Evolutionary conservation across 1,140 invertebrate species (phyloP).

Genomic region (Temnothorax nylanderi): DNA sequence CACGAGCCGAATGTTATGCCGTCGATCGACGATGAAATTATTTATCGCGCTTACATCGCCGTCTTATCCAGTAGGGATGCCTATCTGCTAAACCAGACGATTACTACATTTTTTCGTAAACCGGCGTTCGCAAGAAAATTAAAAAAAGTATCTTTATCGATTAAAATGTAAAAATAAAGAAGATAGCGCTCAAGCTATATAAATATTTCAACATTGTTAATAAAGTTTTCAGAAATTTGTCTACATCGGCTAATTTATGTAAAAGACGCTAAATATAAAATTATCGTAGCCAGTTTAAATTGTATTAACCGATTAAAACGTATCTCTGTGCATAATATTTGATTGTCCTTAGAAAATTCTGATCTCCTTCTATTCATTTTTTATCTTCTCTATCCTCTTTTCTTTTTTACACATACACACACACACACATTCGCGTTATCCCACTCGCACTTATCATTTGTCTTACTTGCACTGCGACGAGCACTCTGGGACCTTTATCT

Average conservation of each 20-base stretch:
- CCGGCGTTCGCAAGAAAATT: not conserved
- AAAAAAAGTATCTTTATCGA: too few species aligned
- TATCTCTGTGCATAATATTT: not conserved
- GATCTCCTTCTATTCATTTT: not conserved
- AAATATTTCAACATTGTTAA: not conserved
- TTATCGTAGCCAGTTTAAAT: not conserved
- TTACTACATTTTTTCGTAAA: not conserved
- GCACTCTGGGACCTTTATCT: slow-evolving; percentile 60
- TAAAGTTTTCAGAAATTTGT: not conserved
- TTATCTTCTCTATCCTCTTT: not conserved
- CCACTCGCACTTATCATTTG: slow-evolving; percentile 16
- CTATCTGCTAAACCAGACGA: not conserved
- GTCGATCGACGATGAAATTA: slow-evolving; percentile 30
- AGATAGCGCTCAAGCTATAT: not conserved
- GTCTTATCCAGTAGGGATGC: slow-evolving; percentile 7
- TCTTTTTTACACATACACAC: slow-evolving; percentile 11
- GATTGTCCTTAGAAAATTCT: not conserved
- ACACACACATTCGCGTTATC: not conserved
- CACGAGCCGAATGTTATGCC: slow-evolving; percentile 3
- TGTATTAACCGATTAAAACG: not conserved
- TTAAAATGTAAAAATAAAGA: not conserved
- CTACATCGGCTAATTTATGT: not conserved
- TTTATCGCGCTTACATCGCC: slow-evolving; percentile 40
- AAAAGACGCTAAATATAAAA: not conserved
- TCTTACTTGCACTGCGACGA: slow-evolving; percentile 37